phyloP scores from a whole-genome alignment of 2,888 invertebrate species.

The Leucophenga montana region DNA sequence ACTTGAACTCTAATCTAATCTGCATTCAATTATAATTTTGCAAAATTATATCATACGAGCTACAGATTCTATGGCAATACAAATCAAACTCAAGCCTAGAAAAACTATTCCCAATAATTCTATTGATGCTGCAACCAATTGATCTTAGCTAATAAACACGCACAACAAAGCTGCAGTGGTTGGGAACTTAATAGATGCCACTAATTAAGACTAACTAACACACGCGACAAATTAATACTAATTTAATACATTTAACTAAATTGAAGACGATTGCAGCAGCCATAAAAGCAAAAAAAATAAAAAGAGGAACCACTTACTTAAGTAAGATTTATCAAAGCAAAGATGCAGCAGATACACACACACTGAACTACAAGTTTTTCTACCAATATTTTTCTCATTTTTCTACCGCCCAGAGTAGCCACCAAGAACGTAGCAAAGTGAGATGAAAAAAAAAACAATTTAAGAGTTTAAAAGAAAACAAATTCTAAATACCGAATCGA shows the following conservation, averaged over 20 bases:
- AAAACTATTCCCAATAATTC: too few relatives aligned
- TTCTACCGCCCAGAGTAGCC: conserved; percentile 3
- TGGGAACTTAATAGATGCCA: background rate
- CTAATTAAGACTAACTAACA: conserved; percentile 28
- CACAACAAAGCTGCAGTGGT: too few relatives aligned
- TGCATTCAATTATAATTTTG: too few relatives aligned
- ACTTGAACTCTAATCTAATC: too few relatives aligned
- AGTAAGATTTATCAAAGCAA: background rate
- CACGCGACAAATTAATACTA: conserved; percentile 57
- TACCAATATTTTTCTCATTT: background rate
- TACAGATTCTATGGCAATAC: too few relatives aligned
- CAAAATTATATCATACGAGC: too few relatives aligned
- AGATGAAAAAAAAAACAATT: background rate
- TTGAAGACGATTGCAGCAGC: conserved; percentile 37
- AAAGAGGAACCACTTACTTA: background rate
- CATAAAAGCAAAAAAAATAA: conserved; percentile 9
- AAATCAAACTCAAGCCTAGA: too few relatives aligned
- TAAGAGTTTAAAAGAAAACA: background rate
- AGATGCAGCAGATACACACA: background rate
- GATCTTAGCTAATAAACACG: too few relatives aligned
- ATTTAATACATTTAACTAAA: conserved; percentile 55
- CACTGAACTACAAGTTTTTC: conserved; percentile 15
- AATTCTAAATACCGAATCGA: conserved; percentile 51
- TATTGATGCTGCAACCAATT: too few relatives aligned
- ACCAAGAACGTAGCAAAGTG: background rate